Evolutionary conservation across 2,797 vertebrate genomes (phyloP), one percentile per base, ranked within the genome.

Genomic region (Okamejei kenojei): DNA sequence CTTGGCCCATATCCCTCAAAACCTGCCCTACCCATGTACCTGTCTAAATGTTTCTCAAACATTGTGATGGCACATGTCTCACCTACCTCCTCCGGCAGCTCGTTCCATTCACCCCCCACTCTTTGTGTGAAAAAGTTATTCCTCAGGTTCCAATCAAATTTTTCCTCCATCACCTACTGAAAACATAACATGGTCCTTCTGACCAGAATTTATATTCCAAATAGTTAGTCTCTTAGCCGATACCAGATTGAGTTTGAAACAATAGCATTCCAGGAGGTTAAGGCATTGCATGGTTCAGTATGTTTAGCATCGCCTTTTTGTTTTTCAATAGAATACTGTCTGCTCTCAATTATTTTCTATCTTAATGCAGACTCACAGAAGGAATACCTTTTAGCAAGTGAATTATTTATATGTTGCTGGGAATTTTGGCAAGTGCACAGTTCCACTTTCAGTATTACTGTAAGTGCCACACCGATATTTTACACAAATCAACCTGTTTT

Each of bases 321-420:
- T 26, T 76, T 54, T 54, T 38, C 90, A 92, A 58, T n/a, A 92
- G 71, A 92, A 92, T 58, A 92, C 35, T 76, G 68, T 76, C 71
- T 58, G 8, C 71, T 92, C 73, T 92, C 90, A 92, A 92, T 76
- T 92, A 92, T 92, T 92, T 92, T 92, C 71, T 54, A n/a, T 58
- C 90, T 45, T 92, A 92, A 92, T 92, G 90, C 73, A 74, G 73
- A 92, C 8, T 23, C 21, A 76, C 90, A 76, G 54, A 92, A 91
- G 35, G 90, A 74, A 92, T 92, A 71, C 35, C 90, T 92, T 92
- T 92, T 92, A 92, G 71, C 58, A 76, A 92, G 90, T 92, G 90
- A 92, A 92, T 92, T 92, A 92, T 92, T 92, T 76, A 92, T 92
- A 92, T 76, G 90, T 74, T 92, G 90, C 90, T 92, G 71, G 38